Base-by-base conservation (phyloP, 2,113 vertebrate species). In the Oxygymnocypris stewartii region DNA sequence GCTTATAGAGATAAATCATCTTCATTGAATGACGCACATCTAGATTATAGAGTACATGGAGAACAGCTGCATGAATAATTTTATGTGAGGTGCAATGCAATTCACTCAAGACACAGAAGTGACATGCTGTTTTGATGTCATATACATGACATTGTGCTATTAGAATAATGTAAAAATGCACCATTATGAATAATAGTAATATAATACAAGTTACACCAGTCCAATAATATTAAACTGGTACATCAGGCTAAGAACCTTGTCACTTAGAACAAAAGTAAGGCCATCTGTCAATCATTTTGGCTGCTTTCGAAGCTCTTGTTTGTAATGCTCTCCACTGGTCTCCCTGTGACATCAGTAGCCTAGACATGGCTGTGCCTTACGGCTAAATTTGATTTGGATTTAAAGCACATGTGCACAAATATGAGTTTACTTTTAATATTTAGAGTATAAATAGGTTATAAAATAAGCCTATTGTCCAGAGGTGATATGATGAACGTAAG, bases 241-340 rank as follows among this genome's bases (percentile, higher is more conserved):
- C 49, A 47, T 54, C 7, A 28, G 31, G 76, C 40, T 73, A 63
- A 61, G 42, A 80, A 73, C 16, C 18, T 65, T 47, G 37, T 76
- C 69, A 57, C 9, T 54, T 25, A 25, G 2, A 49, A 67, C 13
- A 44, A 37, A 74, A 13, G 40, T 44, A 63, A 89, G n/a, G 80
- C 69, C 79, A 37, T 78, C 75, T 44, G 9, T 76, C n/a, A 16
- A n/a, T 63, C 49, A 74, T 51, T 75, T 51, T 20, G 63, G 74
- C 67, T 78, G 71, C 61, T 40, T 84, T 81, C 37, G 20, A 18
- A 18, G 49, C 83, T 82, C 10, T 28, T 35, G 25, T 79, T 78
- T 13, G 51, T 84, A 84, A 78, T 84, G 61, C 80, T 28, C 51
- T 87, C 82, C 47, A n/a, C 23, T 63, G 65, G 85, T 37, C 80